Evolutionary conservation across 2,888 invertebrate species (phyloP).

Genomic region (Eledone cirrhosa): DNA sequence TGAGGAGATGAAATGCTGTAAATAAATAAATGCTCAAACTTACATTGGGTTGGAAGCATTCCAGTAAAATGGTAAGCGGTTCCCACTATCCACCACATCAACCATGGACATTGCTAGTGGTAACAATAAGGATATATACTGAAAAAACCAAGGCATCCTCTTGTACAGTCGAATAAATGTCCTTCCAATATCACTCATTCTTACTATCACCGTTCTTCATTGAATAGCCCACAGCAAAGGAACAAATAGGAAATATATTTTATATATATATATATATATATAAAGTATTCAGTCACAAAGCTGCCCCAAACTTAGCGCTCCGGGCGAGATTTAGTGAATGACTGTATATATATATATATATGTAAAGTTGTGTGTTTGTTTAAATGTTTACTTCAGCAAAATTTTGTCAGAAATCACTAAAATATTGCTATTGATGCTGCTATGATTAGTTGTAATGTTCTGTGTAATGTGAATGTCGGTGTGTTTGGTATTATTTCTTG

Average conservation of each 20-base stretch:
- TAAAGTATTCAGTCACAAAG: not conserved
- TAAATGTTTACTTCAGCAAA: no score
- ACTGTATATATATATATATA: no score
- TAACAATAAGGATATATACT: conserved; percentile 33
- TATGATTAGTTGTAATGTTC: no score
- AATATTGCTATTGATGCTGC: no score
- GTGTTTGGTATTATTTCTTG: no score
- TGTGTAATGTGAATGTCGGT: no score
- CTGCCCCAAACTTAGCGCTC: no score
- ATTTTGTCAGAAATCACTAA: no score
- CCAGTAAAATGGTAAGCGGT: conserved; percentile 34
- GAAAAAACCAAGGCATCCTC: conserved; percentile 37
- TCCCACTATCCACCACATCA: conserved; percentile 34
- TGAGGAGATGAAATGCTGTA: no score
- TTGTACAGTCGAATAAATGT: conserved; percentile 22
- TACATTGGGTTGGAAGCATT: conserved; percentile 36
- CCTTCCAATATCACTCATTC: conserved; percentile 15
- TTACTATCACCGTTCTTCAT: not conserved
- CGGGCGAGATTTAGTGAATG: no score
- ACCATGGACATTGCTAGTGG: conserved; percentile 37
- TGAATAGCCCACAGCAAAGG: not conserved
- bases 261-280: not conserved
- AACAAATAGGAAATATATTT: not conserved
- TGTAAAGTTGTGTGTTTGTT: no score
- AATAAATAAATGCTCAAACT: conserved; percentile 20